Evolutionary conservation across 2,113 vertebrate genomes (phyloP).

Genomic region (Meriones unguiculatus): DNA sequence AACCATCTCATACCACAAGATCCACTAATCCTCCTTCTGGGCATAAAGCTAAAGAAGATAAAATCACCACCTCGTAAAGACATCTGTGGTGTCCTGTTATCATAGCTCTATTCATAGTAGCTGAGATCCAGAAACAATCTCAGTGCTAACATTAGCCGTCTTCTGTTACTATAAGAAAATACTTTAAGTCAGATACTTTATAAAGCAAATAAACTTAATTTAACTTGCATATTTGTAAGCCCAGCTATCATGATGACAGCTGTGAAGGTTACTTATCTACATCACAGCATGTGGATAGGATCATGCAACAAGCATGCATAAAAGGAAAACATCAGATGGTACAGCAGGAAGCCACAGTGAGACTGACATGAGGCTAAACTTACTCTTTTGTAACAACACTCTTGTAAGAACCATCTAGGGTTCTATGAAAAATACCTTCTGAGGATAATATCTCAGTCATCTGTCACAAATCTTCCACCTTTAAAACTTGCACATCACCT

Average conservation of each 20-base stretch:
- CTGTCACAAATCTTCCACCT: not conserved
- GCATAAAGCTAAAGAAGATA: not conserved
- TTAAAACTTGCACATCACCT: not conserved
- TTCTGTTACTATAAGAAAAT: not conserved
- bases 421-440: not conserved
- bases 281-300: not conserved
- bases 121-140: not conserved
- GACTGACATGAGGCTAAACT: not conserved
- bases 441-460: not conserved
- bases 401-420: not conserved
- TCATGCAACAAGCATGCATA: not conserved
- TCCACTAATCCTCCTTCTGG: not conserved
- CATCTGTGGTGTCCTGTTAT: not conserved
- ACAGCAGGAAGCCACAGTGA: not conserved
- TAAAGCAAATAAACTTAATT: not conserved
- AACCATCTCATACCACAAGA: not conserved
- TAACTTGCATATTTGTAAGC: not conserved
- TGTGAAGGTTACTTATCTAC: not conserved
- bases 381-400: not conserved
- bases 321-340: not conserved
- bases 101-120: not conserved
- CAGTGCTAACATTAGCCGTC: not conserved
- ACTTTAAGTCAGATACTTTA: not conserved
- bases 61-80: not conserved
- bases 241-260: not conserved